Evolutionary conservation across 2,888 invertebrate species (phyloP).

Genomic region (Tupiocoris notatus): DNA sequence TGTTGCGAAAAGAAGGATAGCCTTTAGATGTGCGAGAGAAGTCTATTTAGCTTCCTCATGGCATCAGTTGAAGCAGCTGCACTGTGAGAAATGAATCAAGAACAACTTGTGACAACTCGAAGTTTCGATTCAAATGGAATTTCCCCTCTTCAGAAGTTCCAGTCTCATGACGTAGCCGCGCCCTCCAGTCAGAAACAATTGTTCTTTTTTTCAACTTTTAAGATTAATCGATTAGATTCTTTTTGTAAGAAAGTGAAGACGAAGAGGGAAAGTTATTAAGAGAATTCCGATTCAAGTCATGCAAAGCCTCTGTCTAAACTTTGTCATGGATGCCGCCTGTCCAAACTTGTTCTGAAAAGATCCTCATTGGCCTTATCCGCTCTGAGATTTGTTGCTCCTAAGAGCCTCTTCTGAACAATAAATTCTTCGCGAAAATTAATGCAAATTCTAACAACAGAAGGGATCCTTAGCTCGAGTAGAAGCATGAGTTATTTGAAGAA

Average conservation of each 20-base stretch:
- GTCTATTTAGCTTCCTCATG: not conserved
- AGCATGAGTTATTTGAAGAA: too few species aligned
- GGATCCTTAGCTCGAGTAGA: too few species aligned
- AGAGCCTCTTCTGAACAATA: too few species aligned
- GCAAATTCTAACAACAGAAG: too few species aligned
- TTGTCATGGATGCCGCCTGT: not conserved
- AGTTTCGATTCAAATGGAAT: not conserved
- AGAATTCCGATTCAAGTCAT: not conserved
- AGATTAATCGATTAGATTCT: not conserved
- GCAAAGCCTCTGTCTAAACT: not conserved
- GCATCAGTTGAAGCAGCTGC: not conserved
- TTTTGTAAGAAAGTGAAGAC: not conserved
- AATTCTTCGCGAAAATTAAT: too few species aligned
- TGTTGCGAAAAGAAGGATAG: not conserved
- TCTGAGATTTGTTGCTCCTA: too few species aligned
- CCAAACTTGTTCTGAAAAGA: not conserved
- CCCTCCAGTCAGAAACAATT: too few species aligned
- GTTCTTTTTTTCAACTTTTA: not conserved
- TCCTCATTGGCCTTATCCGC: too few species aligned
- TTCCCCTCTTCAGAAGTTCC: not conserved
- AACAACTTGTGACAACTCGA: not conserved
- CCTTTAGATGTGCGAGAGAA: not conserved
- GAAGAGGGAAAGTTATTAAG: not conserved
- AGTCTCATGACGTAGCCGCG: too few species aligned
- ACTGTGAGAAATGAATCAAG: not conserved